Evolutionary conservation across 2,797 vertebrate genomes (phyloP).

Genomic region (Tragelaphus eurycerus): DNA sequence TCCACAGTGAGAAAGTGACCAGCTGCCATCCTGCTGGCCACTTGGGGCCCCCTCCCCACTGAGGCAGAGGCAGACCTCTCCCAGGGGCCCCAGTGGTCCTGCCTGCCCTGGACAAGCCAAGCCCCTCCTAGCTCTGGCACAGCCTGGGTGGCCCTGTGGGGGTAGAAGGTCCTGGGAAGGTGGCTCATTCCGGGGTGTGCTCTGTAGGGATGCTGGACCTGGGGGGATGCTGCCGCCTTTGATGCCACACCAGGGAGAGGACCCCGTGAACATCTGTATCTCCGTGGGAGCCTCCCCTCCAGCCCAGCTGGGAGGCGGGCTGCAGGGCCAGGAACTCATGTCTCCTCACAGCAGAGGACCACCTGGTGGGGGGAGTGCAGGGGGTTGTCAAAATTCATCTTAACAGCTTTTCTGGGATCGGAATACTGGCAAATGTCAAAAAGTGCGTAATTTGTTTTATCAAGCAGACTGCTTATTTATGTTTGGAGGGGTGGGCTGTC

Average conservation of each 20-base stretch:
- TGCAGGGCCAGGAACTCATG: not conserved
- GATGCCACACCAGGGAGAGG: not conserved
- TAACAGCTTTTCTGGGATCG: not conserved
- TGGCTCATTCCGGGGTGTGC: not conserved
- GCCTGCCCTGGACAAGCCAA: not conserved
- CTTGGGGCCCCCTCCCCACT: accelerated
- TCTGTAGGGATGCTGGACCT: not conserved
- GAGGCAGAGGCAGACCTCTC: not conserved
- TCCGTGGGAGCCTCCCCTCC: not conserved
- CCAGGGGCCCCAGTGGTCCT: not conserved
- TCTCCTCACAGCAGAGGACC: too few relatives aligned
- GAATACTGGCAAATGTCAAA: constrained; percentile 22
- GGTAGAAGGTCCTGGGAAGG: not conserved
- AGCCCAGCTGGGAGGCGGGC: not conserved
- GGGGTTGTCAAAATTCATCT: not conserved
- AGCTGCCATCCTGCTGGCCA: accelerated
- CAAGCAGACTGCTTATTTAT: constrained; percentile 13
- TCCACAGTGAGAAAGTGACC: not conserved
- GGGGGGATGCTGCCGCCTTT: not conserved
- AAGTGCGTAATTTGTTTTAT: not conserved
- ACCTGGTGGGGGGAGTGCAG: not conserved
- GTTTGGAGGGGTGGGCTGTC: not conserved
- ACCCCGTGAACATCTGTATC: not conserved
- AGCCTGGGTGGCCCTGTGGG: too few relatives aligned
- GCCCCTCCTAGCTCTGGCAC: not conserved